Evolutionary conservation across 2,113 vertebrate genomes (phyloP).

Genomic region (Leucopsar rothschildi): DNA sequence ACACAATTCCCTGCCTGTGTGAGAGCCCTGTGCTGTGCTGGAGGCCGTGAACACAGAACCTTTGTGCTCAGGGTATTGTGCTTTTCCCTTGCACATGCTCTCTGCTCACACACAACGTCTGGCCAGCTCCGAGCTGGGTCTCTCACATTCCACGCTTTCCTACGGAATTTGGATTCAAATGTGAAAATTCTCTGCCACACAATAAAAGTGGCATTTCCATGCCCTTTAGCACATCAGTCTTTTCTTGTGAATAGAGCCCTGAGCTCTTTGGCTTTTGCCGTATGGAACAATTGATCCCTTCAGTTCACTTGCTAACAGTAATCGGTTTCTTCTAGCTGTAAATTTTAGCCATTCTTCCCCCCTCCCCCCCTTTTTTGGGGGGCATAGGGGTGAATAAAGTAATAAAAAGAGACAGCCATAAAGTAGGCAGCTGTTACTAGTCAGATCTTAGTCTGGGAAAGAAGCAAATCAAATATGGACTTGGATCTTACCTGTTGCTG

Average conservation of each 20-base stretch:
- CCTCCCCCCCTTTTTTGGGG: background rate
- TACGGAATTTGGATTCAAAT: slow-evolving; percentile 74
- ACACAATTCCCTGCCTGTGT: slow-evolving; percentile 17
- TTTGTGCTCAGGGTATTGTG: slow-evolving; percentile 62
- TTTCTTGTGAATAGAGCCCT: slow-evolving; percentile 70
- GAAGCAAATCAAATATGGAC: background rate
- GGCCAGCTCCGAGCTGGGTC: background rate
- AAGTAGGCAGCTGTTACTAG: slow-evolving; percentile 68
- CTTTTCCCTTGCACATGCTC: background rate
- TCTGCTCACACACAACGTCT: slow-evolving; percentile 3
- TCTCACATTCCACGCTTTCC: slow-evolving; percentile 63
- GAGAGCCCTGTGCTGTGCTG: background rate
- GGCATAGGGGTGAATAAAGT: slow-evolving; percentile 52
- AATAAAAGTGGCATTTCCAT: slow-evolving; percentile 71
- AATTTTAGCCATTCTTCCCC: slow-evolving; percentile 62
- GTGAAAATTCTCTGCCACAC: slow-evolving; percentile 68
- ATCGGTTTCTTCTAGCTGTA: slow-evolving; percentile 73
- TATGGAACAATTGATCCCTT: slow-evolving; percentile 81
- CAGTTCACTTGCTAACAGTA: slow-evolving; percentile 73
- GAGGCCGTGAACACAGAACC: slow-evolving; percentile 57
- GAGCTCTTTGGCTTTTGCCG: slow-evolving; percentile 70
- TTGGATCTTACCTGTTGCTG: slow-evolving; percentile 40
- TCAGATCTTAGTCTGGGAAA: slow-evolving; percentile 42
- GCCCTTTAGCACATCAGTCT: slow-evolving; percentile 78
- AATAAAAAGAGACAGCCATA: slow-evolving; percentile 62